These are phyloP conservation scores for Seriola dumerili DNA, from an alignment of 2,113 vertebrate species.

Conservation along the genomic window DNA sequence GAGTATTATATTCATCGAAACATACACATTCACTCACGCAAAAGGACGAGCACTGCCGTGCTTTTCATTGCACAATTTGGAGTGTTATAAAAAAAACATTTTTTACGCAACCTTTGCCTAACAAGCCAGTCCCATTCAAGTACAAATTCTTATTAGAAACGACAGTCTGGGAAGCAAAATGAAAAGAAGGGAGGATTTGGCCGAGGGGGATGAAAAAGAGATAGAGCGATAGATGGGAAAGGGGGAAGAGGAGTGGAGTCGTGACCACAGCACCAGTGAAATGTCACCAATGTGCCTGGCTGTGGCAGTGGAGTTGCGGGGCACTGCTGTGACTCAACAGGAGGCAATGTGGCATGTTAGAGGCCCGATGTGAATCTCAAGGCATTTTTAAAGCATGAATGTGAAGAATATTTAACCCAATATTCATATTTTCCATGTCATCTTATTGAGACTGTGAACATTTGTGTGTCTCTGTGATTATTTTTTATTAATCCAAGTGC, in stretches of 20 bases:
- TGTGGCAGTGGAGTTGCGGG: constrained; percentile 37
- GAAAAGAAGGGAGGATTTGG: constrained; percentile 50
- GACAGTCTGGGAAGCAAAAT: constrained; percentile 56
- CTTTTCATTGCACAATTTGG: constrained; percentile 26
- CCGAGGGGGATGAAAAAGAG: constrained; percentile 23
- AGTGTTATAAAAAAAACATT: constrained; percentile 3
- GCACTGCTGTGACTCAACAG: constrained; percentile 29
- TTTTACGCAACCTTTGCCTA: constrained; percentile 45
- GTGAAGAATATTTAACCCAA: background rate
- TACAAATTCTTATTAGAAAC: constrained; percentile 45
- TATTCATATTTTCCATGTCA: background rate
- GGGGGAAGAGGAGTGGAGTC: constrained; percentile 36
- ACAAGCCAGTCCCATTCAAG: constrained; percentile 42
- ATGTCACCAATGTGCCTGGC: constrained; percentile 54
- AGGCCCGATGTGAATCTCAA: background rate
- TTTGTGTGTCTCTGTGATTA: background rate
- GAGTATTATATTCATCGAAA: background rate
- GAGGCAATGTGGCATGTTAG: constrained; percentile 12
- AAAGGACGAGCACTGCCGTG: constrained; percentile 7
- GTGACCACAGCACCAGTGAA: constrained; percentile 59
- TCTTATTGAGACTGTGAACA: background rate
- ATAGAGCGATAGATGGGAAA: constrained; percentile 20
- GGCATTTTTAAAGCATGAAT: background rate
- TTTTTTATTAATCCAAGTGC: too few species aligned
- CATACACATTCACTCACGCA: background rate